Base-by-base conservation (phyloP, 2,888 invertebrate genomes). In the Leucoptera coffeella region DNA sequence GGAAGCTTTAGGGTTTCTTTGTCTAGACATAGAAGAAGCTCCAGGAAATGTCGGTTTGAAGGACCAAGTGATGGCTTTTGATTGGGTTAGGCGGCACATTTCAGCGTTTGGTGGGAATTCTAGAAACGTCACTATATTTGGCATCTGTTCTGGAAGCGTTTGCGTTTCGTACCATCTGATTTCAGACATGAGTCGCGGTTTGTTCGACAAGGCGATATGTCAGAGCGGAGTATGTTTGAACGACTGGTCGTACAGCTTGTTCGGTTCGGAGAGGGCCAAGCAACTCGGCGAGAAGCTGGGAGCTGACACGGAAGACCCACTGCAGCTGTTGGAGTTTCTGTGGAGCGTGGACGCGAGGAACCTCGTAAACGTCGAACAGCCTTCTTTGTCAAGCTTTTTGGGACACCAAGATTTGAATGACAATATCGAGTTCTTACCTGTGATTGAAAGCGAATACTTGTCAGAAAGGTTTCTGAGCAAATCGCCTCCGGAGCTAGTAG, bases 1-100 rank as follows among this genome's bases (percentile, higher is more conserved):
- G 19, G 72, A 69, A 47, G 67, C 60, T 2, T 40, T 72, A 4
- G 72, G 72, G 2, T 72, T 72, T 30, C 40, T 72, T 3, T 64
- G 67, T 37, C 45, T 71, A 3, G 60, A 65, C 34, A 65, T 38
- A 12, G 62, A 65, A 31, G 57, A 64, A 30, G 61, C 67, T 1
- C 58, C 69, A 1, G 72, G 72, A 2, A 72, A 72, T 29, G 69
- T 69, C 3, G 72, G 72, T 0, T 37, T 72, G 24, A 72, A 67
- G 42, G 72, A 72, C 33, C 69, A 71, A 44, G 61, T 59, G 1
- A 51, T 60, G n/a, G 72, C 67, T n/a, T 35, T 72, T 19, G 53
- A 49, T 38, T 72, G 72, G 72, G 52, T 72, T 0, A 64, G 59
- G 29, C 45, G 45, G 13, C 72, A 72, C 36, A 62, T 72, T 23